Evolutionary conservation across 2,888 invertebrate genomes (phyloP).

Genomic region (Drosophila leonis): DNA sequence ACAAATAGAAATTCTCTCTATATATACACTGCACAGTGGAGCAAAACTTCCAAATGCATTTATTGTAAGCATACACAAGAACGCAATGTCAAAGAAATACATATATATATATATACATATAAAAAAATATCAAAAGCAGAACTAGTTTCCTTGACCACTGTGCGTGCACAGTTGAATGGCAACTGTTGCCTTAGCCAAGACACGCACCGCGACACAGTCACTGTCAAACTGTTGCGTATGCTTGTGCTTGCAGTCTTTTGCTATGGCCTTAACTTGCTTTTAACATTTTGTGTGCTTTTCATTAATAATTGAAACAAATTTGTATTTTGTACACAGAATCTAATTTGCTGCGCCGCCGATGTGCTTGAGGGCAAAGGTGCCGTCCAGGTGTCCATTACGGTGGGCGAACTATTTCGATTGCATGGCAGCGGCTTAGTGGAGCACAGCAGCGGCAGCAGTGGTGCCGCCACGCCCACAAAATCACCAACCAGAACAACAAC

Average conservation of each 20-base stretch:
- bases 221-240: slow-evolving; percentile 24
- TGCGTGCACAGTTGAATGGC: slow-evolving; percentile 33
- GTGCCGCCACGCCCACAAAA: slow-evolving; percentile 74
- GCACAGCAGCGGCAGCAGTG: slow-evolving; percentile 62
- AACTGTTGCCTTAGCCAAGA: slow-evolving; percentile 29
- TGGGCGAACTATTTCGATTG: slow-evolving; percentile 92
- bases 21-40: slow-evolving; percentile 26
- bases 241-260: background rate
- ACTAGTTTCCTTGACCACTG: slow-evolving; percentile 25
- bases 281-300: slow-evolving; percentile 1
- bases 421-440: slow-evolving; percentile 84
- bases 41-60: slow-evolving; percentile 58
- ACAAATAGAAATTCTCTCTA: slow-evolving; percentile 43
- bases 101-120: slow-evolving; percentile 36
- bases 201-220: slow-evolving; percentile 25
- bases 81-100: slow-evolving; percentile 53
- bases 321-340: slow-evolving; percentile 87
- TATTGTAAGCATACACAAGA: slow-evolving; percentile 60
- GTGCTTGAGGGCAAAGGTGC: slow-evolving; percentile 96
- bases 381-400: slow-evolving; percentile 95
- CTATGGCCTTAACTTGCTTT: background rate
- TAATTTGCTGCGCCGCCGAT: slow-evolving; percentile 95
- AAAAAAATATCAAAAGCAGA: slow-evolving; percentile 29
- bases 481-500: slow-evolving; percentile 83
- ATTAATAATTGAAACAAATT: slow-evolving; percentile 30